phyloP scores from a whole-genome alignment of 2,888 invertebrate species.

The Ophion ventricosus region DNA sequence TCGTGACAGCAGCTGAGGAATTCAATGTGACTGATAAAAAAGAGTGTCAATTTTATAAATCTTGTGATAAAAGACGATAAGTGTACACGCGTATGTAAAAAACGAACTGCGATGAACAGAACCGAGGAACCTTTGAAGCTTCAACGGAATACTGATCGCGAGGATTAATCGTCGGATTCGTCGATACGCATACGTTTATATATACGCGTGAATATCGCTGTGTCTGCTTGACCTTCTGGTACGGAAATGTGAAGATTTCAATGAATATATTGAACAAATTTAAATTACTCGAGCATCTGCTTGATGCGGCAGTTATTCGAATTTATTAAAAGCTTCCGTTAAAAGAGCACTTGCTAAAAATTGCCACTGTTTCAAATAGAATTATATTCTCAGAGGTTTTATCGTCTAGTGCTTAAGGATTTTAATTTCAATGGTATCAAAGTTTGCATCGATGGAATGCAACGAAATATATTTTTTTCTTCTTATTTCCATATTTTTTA shows the following conservation, averaged over 20 bases:
- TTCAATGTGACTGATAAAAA: conserved; percentile 5
- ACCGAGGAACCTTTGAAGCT: conserved; percentile 12
- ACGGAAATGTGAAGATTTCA: conserved; percentile 44
- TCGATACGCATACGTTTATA: neutral
- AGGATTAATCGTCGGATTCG: conserved; percentile 48
- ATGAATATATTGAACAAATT: neutral
- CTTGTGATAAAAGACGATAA: conserved; percentile 30
- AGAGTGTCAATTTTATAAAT: conserved; percentile 37
- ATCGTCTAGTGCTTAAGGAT: neutral
- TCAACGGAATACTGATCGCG: conserved; percentile 50
- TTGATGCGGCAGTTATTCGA: no score
- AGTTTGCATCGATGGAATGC: no score
- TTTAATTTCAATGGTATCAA: neutral
- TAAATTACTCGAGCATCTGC: neutral
- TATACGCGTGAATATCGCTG: conserved; percentile 1
- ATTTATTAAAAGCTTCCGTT: neutral
- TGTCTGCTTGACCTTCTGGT: conserved; percentile 14
- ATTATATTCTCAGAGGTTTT: no score
- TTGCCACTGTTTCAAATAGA: no score
- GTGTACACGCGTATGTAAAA: neutral
- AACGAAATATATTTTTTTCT: neutral
- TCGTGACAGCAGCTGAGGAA: neutral
- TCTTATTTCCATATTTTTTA: neutral
- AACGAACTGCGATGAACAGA: conserved; percentile 30
- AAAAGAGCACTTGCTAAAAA: neutral